These are phyloP conservation scores for Felis chaus DNA, from an alignment of 2,113 vertebrate genomes.

Conservation along the genomic window DNA sequence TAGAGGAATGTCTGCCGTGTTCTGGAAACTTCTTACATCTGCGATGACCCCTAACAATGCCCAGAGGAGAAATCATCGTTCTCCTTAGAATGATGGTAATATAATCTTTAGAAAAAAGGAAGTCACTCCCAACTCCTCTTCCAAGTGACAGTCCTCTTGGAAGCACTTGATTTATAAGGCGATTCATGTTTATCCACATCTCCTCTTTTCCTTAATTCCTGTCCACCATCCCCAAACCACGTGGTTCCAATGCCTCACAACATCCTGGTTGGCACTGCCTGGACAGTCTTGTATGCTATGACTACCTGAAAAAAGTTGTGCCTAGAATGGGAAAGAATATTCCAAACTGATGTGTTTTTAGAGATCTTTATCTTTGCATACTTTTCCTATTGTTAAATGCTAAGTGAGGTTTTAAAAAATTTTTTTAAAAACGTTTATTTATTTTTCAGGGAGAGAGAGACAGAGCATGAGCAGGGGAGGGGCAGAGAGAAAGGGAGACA, in stretches of 20 bases:
- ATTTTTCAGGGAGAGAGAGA: too few species aligned
- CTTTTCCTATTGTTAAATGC: background rate
- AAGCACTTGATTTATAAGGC: accelerated
- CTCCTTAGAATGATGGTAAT: background rate
- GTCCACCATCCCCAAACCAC: accelerated
- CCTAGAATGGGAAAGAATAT: background rate
- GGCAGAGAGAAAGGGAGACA: too few species aligned
- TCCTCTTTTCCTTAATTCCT: background rate
- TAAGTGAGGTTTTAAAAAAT: background rate
- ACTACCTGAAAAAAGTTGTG: background rate
- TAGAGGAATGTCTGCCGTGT: accelerated
- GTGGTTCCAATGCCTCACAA: accelerated
- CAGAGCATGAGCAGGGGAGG: too few species aligned
- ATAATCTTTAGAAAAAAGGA: background rate
- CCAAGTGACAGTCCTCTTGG: background rate
- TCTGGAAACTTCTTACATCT: background rate
- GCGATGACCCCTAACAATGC: background rate
- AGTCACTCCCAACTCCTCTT: background rate
- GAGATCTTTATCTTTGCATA: background rate
- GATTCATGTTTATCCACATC: accelerated
- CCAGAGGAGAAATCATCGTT: background rate
- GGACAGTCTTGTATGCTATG: background rate
- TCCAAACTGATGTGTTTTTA: background rate
- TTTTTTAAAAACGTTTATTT: too few species aligned
- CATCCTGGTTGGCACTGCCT: accelerated